phyloP scores from a whole-genome alignment of 2,797 vertebrate genomes.

The Periophthalmus magnuspinnatus region DNA sequence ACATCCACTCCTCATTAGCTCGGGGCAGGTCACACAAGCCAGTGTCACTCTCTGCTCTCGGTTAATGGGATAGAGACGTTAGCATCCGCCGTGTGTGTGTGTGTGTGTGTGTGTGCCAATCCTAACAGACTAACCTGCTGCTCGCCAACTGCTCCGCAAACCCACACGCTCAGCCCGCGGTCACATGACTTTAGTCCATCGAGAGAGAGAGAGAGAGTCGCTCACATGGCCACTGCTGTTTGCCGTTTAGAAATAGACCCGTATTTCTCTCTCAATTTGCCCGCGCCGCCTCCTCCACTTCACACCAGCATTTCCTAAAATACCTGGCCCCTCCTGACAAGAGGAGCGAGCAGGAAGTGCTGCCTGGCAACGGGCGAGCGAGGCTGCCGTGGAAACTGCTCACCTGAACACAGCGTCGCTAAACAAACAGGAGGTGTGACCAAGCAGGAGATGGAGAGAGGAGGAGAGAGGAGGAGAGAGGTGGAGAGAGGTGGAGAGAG shows the following conservation, averaged over 20 bases:
- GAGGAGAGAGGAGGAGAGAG: no score
- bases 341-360: constrained; percentile 68
- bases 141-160: constrained; percentile 29
- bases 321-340: constrained; percentile 65
- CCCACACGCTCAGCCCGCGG: constrained; percentile 5
- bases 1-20: constrained; percentile 7
- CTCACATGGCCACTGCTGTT: constrained; percentile 19
- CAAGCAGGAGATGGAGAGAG: constrained; percentile 5
- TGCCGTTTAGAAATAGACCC: constrained; percentile 28
- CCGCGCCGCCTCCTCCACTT: constrained; percentile 41
- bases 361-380: constrained; percentile 65
- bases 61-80: constrained; percentile 42
- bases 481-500: no score
- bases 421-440: constrained; percentile 55
- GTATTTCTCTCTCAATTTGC: constrained; percentile 15
- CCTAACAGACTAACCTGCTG: constrained; percentile 49
- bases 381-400: constrained; percentile 66
- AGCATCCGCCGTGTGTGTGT: constrained; percentile 9
- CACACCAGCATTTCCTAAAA: constrained; percentile 69
- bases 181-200: constrained; percentile 10
- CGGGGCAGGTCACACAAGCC: constrained; percentile 33
- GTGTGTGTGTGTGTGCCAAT: constrained; percentile 4
- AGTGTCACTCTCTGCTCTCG: constrained; percentile 23
- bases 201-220: constrained; percentile 4
- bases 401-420: constrained; percentile 65